Percentiles rank a stretch among this genome's conserved stretches.
These are phyloP conservation scores for Origma solitaria DNA, from an alignment of 2,113 vertebrate genomes.

Conservation along the genomic window DNA sequence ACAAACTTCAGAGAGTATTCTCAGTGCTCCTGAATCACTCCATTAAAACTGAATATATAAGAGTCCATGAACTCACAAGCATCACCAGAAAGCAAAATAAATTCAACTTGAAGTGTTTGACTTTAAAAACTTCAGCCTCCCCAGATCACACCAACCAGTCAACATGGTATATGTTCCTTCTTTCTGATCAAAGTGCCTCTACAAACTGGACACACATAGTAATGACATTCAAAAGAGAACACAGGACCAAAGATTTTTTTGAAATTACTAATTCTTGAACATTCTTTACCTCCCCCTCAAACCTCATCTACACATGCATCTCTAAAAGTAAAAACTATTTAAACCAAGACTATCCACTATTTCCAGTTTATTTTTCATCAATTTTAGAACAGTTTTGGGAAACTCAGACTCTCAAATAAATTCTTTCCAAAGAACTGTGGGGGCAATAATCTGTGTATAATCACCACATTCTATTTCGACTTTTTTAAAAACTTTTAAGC, in stretches of 20 bases:
- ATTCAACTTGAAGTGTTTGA: neutral
- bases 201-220: neutral
- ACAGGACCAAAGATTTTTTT: neutral
- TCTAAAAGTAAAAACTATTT: neutral
- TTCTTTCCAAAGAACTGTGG: neutral
- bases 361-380: neutral
- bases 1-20: constrained; percentile 6
- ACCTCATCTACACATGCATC: neutral
- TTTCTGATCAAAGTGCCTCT: neutral
- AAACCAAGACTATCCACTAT: neutral
- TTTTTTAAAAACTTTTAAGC: neutral
- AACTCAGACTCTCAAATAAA: neutral
- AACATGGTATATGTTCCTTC: neutral
- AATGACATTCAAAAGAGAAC: neutral
- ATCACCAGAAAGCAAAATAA: constrained; percentile 9
- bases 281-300: neutral
- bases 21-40: constrained; percentile 1
- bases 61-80: neutral
- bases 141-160: neutral
- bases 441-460: neutral
- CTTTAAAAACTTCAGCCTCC: neutral
- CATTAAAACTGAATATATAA: constrained; percentile 7
- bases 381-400: neutral
- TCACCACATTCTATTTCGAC: accelerated
- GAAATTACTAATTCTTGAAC: neutral